Base-by-base conservation (phyloP, 2,113 vertebrate genomes). In the Cyprinus carpio region DNA sequence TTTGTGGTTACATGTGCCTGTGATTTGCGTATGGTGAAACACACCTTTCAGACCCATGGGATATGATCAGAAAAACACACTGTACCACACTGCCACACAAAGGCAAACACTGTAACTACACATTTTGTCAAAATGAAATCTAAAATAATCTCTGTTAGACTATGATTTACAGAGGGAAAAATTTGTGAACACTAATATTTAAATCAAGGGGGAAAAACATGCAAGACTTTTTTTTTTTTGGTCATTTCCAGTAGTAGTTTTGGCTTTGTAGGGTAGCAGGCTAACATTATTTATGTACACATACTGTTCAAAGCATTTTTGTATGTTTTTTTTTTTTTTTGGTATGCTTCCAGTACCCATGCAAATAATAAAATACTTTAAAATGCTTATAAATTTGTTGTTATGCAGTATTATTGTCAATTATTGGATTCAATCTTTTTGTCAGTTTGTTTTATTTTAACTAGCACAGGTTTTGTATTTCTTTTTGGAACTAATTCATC, bases 1-100 rank as follows among this genome's bases (percentile, higher is more conserved):
- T 81, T 88, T 81, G 60, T 84, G 81, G 69, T 40, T 54, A 40
- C 87, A 81, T 54, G 37, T 65, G 87, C 49, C 4, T 58, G 81
- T 60, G 81, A 40, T 84, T 56, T 84, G 81, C 15, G 62, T 37
- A 69, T 31, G 20, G 37, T 11, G 12, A 51, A 9, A 43, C n/a
- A 54, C n/a, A 78, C 83, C 72, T 77, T 25, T 23, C 40, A 31
- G 31, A 27, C 9, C 15, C 6, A 65, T 81, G n/a, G 27, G 23
- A 54, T 18, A 16, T 54, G 51, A 2, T 54, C 51, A 54, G 58
- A 12, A 67, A 31, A 79, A 40, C 31, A 4, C 18, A 60, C 20
- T 7, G 51, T 54, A 51, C 25, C 4, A 56, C n/a, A 58, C 76
- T 60, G 34, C 56, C 60, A 5, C 20, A 81, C 60, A 11, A 75